phyloP scores from a whole-genome alignment of 2,888 invertebrate species.

The Drepana falcataria region DNA sequence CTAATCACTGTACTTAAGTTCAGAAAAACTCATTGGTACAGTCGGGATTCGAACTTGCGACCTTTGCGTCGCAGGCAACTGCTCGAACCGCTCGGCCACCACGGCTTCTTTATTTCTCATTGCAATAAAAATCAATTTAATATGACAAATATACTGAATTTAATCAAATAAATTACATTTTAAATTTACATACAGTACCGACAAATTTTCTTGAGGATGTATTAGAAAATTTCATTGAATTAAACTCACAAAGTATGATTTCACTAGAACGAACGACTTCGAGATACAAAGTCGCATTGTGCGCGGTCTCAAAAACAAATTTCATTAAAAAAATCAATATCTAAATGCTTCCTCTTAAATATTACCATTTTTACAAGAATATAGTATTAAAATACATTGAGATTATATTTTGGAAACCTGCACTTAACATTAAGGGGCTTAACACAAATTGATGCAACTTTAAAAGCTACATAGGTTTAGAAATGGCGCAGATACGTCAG shows the following conservation, averaged over 20 bases:
- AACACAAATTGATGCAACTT: slow-evolving; percentile 31
- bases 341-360: slow-evolving; percentile 33
- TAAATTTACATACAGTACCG: slow-evolving; percentile 64
- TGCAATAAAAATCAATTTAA: slow-evolving; percentile 1
- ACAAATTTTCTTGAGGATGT: slow-evolving; percentile 57
- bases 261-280: slow-evolving; percentile 28
- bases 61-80: no score
- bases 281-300: slow-evolving; percentile 27
- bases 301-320: slow-evolving; percentile 37
- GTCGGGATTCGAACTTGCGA: no score
- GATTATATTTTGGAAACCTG: slow-evolving; percentile 51
- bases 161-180: slow-evolving; percentile 73
- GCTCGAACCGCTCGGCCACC: no score
- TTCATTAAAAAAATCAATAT: slow-evolving; percentile 16
- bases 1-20: no score
- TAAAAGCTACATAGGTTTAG: slow-evolving; percentile 26
- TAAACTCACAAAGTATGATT: slow-evolving; percentile 25
- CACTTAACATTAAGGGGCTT: slow-evolving; percentile 29
- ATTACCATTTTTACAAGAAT: slow-evolving; percentile 62
- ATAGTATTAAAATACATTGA: slow-evolving; percentile 55
- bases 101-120: no score
- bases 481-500: slow-evolving; percentile 19
- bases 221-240: slow-evolving; percentile 44
- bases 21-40: no score
- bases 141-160: slow-evolving; percentile 76